Evolutionary conservation across 2,888 invertebrate genomes (phyloP), one percentile per base, ranked within the genome.

Genomic region (Caenorhabditis virilis): DNA sequence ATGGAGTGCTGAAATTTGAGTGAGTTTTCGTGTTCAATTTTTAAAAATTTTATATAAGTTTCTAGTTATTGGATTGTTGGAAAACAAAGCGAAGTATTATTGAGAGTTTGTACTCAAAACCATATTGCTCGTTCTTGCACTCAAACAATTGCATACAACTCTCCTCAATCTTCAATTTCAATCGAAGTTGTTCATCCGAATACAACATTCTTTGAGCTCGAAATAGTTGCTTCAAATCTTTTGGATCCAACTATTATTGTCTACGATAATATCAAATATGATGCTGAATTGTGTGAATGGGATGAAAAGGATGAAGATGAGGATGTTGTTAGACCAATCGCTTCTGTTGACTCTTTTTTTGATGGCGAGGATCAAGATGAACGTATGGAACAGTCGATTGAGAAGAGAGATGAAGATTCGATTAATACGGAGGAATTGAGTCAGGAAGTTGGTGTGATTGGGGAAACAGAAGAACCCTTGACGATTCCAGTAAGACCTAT

Each of bases 121-220:
- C 64, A 61, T 30, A 43, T 68, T 2, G 69, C 71, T 6, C 55
- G 76, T 16, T 68, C 71, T 1, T 78, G 78, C 58, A 78, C 78
- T 47, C 61, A 78, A 68, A 59, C 69, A 16, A 78, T 78, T 18
- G 30, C 56, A 27, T 76, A 75, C 58, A 57, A 39, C n/a, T 5
- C 54, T 4, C 43, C 61, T 4, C 49, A 55, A 7, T 57, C 75
- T 0, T 56, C 69, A 3, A 70, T 78, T 15, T 56, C 64, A 6
- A 67, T 78, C 23, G 72, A 78, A 48, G 77, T 78, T 13, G 74
- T 78, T 11, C 74, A 78, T 61, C 77, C 78, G 26, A 69, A 71
- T 20, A 46, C 68, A 2, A 69, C 69, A 16, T 69, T 75, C 20
- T 71, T 72, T 42, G 76, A 74, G 23, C 43, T 74, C 16, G 72